These are phyloP conservation scores for Drosophila kanekoi DNA, from an alignment of 2,888 invertebrate species.

Conservation along the genomic window DNA sequence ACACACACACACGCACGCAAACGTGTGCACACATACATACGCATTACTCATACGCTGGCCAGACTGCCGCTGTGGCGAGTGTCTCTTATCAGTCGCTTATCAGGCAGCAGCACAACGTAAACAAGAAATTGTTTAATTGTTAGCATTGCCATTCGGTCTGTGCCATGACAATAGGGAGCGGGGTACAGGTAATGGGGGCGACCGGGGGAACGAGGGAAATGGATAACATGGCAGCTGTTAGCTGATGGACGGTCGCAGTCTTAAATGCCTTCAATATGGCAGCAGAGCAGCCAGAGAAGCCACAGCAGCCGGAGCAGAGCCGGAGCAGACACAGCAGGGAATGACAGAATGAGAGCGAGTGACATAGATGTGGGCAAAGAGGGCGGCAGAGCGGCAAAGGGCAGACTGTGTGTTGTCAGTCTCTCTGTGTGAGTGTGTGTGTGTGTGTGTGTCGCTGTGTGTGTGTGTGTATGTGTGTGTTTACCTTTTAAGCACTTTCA, in stretches of 20 bases:
- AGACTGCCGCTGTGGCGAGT: constrained; percentile 25
- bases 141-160: constrained; percentile 36
- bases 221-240: constrained; percentile 1
- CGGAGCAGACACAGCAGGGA: background rate
- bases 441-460: constrained; percentile 14
- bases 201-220: background rate
- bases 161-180: background rate
- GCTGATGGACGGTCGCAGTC: constrained; percentile 38
- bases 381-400: background rate
- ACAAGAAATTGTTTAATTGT: constrained; percentile 54
- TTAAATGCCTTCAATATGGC: constrained; percentile 43
- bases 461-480: constrained; percentile 34
- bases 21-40: background rate
- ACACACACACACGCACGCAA: too few species aligned
- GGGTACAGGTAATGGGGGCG: background rate
- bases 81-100: constrained; percentile 54
- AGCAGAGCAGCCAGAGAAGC: constrained; percentile 5
- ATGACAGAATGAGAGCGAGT: background rate
- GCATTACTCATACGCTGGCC: constrained; percentile 61
- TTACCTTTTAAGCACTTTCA: constrained; percentile 52
- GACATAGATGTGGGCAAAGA: background rate
- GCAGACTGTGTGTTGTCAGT: background rate
- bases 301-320: background rate
- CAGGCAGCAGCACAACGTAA: constrained; percentile 38
- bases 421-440: constrained; percentile 3